These are phyloP conservation scores for Allobates femoralis DNA, from an alignment of 2,797 vertebrate species.

Conservation along the genomic window DNA sequence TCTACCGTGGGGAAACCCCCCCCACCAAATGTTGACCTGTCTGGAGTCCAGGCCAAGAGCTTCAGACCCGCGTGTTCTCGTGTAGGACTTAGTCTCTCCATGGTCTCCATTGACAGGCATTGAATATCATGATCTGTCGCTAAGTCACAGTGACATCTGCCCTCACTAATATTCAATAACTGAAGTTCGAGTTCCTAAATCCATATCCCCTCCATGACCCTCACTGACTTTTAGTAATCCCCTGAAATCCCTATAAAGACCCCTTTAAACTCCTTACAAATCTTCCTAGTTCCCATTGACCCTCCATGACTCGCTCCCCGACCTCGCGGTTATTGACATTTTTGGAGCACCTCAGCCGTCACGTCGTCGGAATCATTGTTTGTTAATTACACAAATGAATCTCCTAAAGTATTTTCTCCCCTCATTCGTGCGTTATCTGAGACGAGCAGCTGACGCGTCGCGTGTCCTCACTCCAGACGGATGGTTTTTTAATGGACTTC, in stretches of 20 bases:
- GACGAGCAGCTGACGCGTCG: background rate
- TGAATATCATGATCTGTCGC: constrained; percentile 9
- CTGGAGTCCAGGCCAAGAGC: background rate
- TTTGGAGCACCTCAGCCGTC: constrained; percentile 14
- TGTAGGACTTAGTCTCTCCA: background rate
- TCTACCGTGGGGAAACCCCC: too few species aligned
- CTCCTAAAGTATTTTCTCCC: background rate
- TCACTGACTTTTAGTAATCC: constrained; percentile 33
- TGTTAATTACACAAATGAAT: constrained; percentile 38
- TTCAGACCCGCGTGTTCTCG: background rate
- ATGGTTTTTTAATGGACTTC: constrained; percentile 29
- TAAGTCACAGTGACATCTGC: constrained; percentile 23
- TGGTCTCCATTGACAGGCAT: background rate
- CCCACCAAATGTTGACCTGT: background rate
- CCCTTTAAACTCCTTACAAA: background rate
- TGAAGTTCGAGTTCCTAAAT: background rate
- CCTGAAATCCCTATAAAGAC: constrained; percentile 20
- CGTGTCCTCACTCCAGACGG: background rate
- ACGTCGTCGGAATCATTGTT: background rate
- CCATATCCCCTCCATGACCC: background rate
- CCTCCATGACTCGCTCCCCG: background rate
- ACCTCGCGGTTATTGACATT: constrained; percentile 30
- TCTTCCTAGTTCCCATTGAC: constrained; percentile 33
- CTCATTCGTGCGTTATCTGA: background rate
- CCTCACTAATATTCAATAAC: background rate